Conservation (phyloP, 2,888 invertebrate genomes). For the Lasioglossum calceatum region DNA sequence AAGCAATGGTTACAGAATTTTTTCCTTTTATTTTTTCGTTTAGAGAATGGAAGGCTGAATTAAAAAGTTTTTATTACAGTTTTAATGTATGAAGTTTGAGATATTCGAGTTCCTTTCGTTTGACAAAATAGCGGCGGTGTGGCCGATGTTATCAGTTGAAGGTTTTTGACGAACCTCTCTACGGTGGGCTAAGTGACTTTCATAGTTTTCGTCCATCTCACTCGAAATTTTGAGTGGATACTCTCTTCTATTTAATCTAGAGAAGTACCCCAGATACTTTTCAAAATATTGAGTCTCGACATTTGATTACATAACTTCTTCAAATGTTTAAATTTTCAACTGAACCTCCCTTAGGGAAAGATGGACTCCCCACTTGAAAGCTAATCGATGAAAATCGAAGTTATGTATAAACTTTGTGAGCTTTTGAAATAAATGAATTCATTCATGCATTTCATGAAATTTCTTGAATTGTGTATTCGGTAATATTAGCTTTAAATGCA, state of each 20-base stretch:
- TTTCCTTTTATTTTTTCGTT: too few relatives aligned
- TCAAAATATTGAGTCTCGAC: not conserved
- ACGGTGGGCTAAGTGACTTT: not conserved
- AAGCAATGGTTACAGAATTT: not conserved
- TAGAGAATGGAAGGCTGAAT: not conserved
- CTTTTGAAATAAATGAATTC: not conserved
- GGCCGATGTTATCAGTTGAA: not conserved
- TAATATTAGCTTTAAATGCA: not conserved
- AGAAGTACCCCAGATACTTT: not conserved
- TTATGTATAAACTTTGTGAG: not conserved
- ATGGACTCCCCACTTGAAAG: not conserved
- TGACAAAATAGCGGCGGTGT: not conserved
- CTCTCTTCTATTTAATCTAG: not conserved
- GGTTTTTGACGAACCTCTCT: not conserved
- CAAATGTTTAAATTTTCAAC: not conserved
- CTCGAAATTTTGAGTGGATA: not conserved
- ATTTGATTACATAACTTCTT: not conserved
- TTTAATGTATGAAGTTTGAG: not conserved
- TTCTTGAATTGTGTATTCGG: not conserved
- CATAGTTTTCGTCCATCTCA: not conserved
- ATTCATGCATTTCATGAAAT: not conserved
- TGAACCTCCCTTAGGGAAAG: too few relatives aligned
- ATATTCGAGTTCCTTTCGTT: not conserved
- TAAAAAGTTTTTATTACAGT: not conserved
- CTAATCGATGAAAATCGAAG: not conserved